Percentiles rank a stretch among this genome's conserved stretches.
These are phyloP conservation scores for Mobula hypostoma DNA, from an alignment of 2,113 vertebrate species.

Conservation along the genomic window DNA sequence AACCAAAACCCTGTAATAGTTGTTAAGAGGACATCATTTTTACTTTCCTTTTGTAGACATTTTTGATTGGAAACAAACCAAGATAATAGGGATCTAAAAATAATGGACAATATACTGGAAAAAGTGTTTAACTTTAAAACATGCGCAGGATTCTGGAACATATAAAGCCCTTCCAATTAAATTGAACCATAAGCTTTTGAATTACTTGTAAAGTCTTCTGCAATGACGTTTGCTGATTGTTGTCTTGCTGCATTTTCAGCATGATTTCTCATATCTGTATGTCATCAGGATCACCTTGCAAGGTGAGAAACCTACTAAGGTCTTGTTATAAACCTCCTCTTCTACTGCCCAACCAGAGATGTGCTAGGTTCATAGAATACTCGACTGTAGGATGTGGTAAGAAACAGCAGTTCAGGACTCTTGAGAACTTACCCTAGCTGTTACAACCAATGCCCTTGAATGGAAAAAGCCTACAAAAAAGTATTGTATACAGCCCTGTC, in stretches of 20 bases:
- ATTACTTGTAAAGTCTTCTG: neutral
- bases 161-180: neutral
- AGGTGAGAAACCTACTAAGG: neutral
- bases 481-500: no score
- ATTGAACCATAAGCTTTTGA: neutral
- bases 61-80: neutral
- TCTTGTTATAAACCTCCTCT: neutral
- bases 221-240: neutral
- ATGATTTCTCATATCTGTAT: neutral
- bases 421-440: neutral
- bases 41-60: neutral
- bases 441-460: neutral
- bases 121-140: neutral
- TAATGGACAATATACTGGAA: neutral
- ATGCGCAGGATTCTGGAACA: neutral
- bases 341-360: neutral
- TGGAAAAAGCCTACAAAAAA: no score
- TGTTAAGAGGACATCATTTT: no score
- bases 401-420: neutral
- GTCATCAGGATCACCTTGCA: neutral
- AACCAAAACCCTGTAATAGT: no score
- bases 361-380: neutral
- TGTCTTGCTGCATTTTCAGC: neutral
- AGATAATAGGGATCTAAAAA: neutral
- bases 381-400: neutral